These are phyloP conservation scores for Zaprionus taronus DNA, from an alignment of 1,140 invertebrate species.

Conservation along the genomic window DNA sequence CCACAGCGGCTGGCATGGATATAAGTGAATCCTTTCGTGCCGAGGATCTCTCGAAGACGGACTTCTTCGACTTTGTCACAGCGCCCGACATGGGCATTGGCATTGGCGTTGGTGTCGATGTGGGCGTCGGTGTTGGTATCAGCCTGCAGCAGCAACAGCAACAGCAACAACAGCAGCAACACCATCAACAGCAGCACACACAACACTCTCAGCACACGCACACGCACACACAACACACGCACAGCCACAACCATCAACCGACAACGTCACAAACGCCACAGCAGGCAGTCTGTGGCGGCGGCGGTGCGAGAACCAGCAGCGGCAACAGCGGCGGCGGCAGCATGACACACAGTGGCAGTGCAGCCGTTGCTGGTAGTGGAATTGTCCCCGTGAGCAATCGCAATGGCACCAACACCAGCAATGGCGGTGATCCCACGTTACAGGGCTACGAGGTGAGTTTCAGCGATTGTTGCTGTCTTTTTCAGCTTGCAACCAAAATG, in stretches of 20 bases:
- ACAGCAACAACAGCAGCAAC: slow-evolving; percentile 53
- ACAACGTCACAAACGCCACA: slow-evolving; percentile 49
- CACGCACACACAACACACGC: slow-evolving; percentile 53
- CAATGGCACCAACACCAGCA: slow-evolving; percentile 65
- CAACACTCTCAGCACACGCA: slow-evolving; percentile 44
- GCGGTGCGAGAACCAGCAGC: slow-evolving; percentile 56
- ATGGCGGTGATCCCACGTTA: slow-evolving; percentile 77
- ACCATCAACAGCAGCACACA: slow-evolving; percentile 45
- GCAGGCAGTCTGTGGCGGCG: slow-evolving; percentile 41
- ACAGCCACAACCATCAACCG: slow-evolving; percentile 52
- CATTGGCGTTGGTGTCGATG: slow-evolving; percentile 76
- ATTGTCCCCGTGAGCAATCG: slow-evolving; percentile 68
- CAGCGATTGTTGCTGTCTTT: not conserved
- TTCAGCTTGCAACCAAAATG: not conserved
- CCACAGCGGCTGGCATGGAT: slow-evolving; percentile 87
- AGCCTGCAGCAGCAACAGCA: slow-evolving; percentile 55
- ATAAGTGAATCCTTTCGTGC: slow-evolving; percentile 91
- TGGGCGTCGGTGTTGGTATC: slow-evolving; percentile 61
- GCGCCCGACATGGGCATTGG: slow-evolving; percentile 87
- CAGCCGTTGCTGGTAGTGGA: slow-evolving; percentile 7
- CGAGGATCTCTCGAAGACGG: slow-evolving; percentile 90
- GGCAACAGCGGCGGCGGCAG: slow-evolving; percentile 48
- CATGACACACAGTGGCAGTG: slow-evolving; percentile 65
- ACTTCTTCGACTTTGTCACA: slow-evolving; percentile 95
- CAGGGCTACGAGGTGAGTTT: slow-evolving; percentile 78